Evolutionary conservation across 2,888 invertebrate genomes (phyloP).

Genomic region (Acronicta alni): DNA sequence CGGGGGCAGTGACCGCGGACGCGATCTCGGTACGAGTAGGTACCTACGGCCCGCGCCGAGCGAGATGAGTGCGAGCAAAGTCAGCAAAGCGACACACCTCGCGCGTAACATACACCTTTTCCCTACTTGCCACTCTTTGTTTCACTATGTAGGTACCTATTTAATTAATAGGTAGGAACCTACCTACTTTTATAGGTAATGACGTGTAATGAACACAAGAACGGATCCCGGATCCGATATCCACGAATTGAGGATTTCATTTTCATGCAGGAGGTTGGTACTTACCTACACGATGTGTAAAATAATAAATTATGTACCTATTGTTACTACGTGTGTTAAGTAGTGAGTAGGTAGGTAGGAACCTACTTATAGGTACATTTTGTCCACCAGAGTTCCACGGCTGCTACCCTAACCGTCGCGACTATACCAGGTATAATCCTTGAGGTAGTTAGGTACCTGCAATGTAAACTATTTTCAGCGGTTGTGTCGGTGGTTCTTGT

Average conservation of each 20-base stretch:
- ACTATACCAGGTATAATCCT: neutral
- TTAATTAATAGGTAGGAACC: too few relatives aligned
- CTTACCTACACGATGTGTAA: too few relatives aligned
- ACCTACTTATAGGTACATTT: neutral
- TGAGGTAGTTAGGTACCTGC: too few relatives aligned
- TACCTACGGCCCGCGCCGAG: conserved; percentile 11
- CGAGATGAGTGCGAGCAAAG: conserved; percentile 48
- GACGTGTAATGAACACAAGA: neutral
- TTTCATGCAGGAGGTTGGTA: too few relatives aligned
- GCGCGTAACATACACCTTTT: conserved; percentile 30
- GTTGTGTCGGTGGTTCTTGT: conserved; percentile 22
- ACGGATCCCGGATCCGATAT: conserved; percentile 6
- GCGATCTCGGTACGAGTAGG: conserved; percentile 64
- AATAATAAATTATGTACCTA: too few relatives aligned
- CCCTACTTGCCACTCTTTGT: conserved; percentile 21
- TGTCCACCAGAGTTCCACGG: neutral
- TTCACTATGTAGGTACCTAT: conserved; percentile 11
- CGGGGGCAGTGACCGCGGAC: conserved; percentile 77
- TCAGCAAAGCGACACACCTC: conserved; percentile 40
- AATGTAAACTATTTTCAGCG: conserved; percentile 33
- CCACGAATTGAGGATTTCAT: neutral
- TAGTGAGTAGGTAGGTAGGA: neutral
- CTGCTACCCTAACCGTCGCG: neutral
- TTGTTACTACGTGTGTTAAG: too few relatives aligned
- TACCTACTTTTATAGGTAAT: too few relatives aligned